Evolutionary conservation across 1,140 invertebrate species (phyloP), one percentile per base, ranked within the genome.

Genomic region (Globodera ellingtonae): DNA sequence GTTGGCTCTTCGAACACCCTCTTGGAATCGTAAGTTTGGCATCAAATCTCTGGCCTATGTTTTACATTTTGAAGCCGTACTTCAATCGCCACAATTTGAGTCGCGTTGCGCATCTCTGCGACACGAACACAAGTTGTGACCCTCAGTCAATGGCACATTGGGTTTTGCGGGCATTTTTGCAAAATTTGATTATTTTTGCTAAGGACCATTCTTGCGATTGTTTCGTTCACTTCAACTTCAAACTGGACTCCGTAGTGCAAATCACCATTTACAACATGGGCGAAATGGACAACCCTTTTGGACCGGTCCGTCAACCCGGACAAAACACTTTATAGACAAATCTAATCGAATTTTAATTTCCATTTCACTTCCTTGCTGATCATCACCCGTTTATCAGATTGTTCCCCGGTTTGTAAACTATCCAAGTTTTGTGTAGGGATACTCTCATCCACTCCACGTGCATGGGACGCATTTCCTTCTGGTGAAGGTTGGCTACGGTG

Each of bases 231-330:
- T 81, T 85, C 76, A 75, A 84, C 18, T 86, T 89, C 72, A 83
- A 76, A 46, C 69, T 88, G 6, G 76, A 71, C 21, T 24, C 50
- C 13, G 74, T 47, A 6, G 66, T 82, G 18, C 72, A 88, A 83
- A 74, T 88, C 77, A 88, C 86, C 59, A 84, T 88, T n/a, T 88
- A 89, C 77, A 88, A 88, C 73, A 88, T 88, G 86, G 86, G 86
- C n/a, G 72, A 87, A 9, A 86, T 86, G 4, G 86, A 84, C 6
- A 79, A 69, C 35, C 66, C 81, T 10, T 84, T 84, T n/a, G 72
- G 72, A 65, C 62, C 62, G 24, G 70, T 52, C 6, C 46, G 35
- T 35, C 35, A 35, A 35, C 35, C 35, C 35, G 35, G 35, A 0
- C 35, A 35, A 2, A 35, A 35, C 35, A 35, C 35, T 2, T 35